Percentiles rank a stretch among this genome's conserved stretches.
These are phyloP conservation scores for Hoplias malabaricus DNA, from an alignment of 2,113 vertebrate genomes.

Conservation along the genomic window DNA sequence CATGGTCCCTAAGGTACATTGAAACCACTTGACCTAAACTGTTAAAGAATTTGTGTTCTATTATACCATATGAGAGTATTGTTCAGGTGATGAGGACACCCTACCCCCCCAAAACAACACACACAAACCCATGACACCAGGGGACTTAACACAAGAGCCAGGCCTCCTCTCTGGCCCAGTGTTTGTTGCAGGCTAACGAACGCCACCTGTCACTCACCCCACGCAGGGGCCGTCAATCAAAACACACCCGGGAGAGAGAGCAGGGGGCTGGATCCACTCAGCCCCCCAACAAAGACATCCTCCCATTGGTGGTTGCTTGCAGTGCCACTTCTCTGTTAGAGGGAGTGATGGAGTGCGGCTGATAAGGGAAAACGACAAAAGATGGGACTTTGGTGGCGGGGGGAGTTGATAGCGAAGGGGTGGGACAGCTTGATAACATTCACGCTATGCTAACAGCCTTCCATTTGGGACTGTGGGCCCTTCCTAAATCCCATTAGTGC, in stretches of 20 bases:
- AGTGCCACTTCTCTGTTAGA: constrained; percentile 64
- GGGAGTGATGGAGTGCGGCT: constrained; percentile 77
- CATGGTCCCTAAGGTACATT: too few relatives aligned
- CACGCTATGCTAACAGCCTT: constrained; percentile 72
- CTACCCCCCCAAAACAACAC: background rate
- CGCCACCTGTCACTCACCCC: constrained; percentile 76
- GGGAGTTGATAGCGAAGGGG: constrained; percentile 65
- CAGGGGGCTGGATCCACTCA: constrained; percentile 56
- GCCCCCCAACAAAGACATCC: constrained; percentile 72
- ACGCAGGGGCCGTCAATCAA: constrained; percentile 76
- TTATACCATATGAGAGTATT: too few relatives aligned
- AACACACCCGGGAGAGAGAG: constrained; percentile 65
- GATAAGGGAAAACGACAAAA: constrained; percentile 75
- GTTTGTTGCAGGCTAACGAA: constrained; percentile 62
- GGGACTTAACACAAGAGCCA: constrained; percentile 25
- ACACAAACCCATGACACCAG: background rate
- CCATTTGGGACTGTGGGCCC: constrained; percentile 63
- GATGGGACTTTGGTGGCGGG: constrained; percentile 51
- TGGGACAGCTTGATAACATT: constrained; percentile 75
- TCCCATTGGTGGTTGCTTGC: constrained; percentile 73
- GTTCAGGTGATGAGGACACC: too few relatives aligned
- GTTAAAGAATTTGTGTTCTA: too few relatives aligned
- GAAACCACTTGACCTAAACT: too few relatives aligned
- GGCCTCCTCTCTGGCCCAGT: constrained; percentile 31
- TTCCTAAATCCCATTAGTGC: constrained; percentile 69